Conservation (phyloP, 2,113 vertebrate species). For the Antigone vipio region DNA sequence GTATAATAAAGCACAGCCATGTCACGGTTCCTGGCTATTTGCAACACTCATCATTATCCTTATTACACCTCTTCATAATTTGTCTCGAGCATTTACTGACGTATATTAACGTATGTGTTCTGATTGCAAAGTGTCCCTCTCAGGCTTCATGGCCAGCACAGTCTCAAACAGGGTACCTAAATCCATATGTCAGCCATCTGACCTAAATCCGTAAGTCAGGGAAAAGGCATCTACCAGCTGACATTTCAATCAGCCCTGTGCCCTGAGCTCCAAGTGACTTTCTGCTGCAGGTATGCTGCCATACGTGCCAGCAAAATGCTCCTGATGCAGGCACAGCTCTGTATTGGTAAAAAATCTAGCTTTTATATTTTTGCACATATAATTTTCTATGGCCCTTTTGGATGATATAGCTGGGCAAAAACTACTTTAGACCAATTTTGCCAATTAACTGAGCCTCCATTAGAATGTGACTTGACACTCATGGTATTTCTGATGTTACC, state of each 20-base stretch:
- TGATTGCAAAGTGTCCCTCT: not conserved
- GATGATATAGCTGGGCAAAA: not conserved
- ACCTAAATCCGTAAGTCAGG: not conserved
- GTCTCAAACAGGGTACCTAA: not conserved
- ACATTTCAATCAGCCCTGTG: not conserved
- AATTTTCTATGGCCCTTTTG: not conserved
- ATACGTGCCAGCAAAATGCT: not conserved
- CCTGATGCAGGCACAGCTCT: not conserved
- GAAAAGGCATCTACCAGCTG: not conserved
- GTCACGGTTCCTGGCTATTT: conserved; percentile 18
- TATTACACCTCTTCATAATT: not conserved
- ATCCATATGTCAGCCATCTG: not conserved
- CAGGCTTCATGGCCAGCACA: not conserved
- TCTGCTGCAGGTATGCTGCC: not conserved
- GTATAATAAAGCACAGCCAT: not conserved
- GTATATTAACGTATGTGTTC: not conserved
- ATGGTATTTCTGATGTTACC: not conserved
- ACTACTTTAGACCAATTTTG: not conserved
- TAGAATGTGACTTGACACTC: not conserved
- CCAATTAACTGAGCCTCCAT: not conserved
- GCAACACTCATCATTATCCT: not conserved
- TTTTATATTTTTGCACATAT: not conserved
- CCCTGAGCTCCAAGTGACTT: not conserved
- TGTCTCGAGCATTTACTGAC: not conserved
- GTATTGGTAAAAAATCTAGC: not conserved